Conservation (phyloP, 2,888 invertebrate species). For the Molorchus minor region DNA sequence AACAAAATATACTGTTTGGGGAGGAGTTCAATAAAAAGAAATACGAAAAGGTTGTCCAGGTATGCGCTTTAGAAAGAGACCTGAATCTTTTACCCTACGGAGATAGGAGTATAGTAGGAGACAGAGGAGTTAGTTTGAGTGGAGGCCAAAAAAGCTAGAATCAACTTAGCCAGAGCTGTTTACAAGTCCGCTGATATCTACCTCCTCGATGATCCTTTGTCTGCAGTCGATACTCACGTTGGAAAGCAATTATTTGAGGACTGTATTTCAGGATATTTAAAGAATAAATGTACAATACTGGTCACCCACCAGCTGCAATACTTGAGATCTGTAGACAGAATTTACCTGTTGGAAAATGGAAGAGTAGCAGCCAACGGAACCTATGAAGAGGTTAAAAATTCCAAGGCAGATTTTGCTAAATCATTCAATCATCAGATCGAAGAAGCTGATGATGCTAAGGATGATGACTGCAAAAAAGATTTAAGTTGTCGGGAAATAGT, state of each 20-base stretch:
- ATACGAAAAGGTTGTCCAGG: conserved; percentile 65
- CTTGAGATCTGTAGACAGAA: conserved; percentile 71
- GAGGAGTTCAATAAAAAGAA: conserved; percentile 67
- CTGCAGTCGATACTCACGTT: conserved; percentile 83
- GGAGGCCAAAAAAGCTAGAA: conserved; percentile 84
- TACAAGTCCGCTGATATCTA: conserved; percentile 82
- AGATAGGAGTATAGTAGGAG: conserved; percentile 80
- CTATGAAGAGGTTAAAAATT: conserved; percentile 63
- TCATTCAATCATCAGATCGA: conserved; percentile 61
- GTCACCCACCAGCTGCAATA: conserved; percentile 89
- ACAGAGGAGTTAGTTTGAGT: conserved; percentile 78
- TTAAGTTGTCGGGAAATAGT: conserved; percentile 30
- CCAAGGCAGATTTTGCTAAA: conserved; percentile 66
- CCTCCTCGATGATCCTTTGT: conserved; percentile 81
- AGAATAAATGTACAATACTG: conserved; percentile 75
- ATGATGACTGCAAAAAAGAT: conserved; percentile 33
- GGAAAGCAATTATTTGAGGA: conserved; percentile 78
- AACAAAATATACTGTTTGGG: conserved; percentile 84
- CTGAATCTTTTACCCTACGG: conserved; percentile 75
- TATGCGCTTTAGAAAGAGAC: conserved; percentile 73
- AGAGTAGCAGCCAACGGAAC: conserved; percentile 61
- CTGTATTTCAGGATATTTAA: conserved; percentile 68
- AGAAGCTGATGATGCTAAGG: conserved; percentile 46
- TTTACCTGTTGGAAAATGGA: conserved; percentile 74
- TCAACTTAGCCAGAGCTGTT: conserved; percentile 79